Percentiles rank a stretch among this genome's conserved stretches.
phyloP scores from a whole-genome alignment of 1,140 invertebrate genomes.

The Brachionus rubens region DNA sequence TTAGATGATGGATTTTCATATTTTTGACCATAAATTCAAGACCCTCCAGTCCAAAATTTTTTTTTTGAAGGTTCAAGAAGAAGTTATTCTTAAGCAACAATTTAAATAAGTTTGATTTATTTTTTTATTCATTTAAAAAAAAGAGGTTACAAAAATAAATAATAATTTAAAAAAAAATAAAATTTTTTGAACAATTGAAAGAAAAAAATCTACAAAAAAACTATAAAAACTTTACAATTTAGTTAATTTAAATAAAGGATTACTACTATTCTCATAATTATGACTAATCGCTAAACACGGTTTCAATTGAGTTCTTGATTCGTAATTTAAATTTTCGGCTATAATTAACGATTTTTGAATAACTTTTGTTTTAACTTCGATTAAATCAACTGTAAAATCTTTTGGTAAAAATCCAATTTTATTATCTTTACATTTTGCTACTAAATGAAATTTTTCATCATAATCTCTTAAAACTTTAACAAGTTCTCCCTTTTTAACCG shows the following conservation, averaged over 20 bases:
- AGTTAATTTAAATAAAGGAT: slow-evolving; percentile 19
- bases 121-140: too few relatives aligned
- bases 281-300: too few relatives aligned
- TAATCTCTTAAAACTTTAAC: slow-evolving; percentile 43
- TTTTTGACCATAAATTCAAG: too few relatives aligned
- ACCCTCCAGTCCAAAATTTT: too few relatives aligned
- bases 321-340: neutral
- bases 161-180: too few relatives aligned
- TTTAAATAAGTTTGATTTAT: too few relatives aligned
- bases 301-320: neutral
- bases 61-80: too few relatives aligned
- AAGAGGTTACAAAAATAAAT: too few relatives aligned
- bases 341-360: neutral
- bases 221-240: slow-evolving; percentile 25
- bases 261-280: slow-evolving; percentile 41
- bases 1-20: too few relatives aligned
- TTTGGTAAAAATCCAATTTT: slow-evolving; percentile 35
- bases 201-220: neutral
- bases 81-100: too few relatives aligned
- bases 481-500: slow-evolving; percentile 20
- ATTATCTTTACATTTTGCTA: neutral
- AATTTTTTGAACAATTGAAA: too few relatives aligned
- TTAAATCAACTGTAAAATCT: slow-evolving; percentile 35
- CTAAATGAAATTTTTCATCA: slow-evolving; percentile 29
- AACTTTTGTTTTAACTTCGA: slow-evolving; percentile 28